Base-by-base conservation (phyloP, 2,888 invertebrate genomes). In the Melinopterus prodromus region DNA sequence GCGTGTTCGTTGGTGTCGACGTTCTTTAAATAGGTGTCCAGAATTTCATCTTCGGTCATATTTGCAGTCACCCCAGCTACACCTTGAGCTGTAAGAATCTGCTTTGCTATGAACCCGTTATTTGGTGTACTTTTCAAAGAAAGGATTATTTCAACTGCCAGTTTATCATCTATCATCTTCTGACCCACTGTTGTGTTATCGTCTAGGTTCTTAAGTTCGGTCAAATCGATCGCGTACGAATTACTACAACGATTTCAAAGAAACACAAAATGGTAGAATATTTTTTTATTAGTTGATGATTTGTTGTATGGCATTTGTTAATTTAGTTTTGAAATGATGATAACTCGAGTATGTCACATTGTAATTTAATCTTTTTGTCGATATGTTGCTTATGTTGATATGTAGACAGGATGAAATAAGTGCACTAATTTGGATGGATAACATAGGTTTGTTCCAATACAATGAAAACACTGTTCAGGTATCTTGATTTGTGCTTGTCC, bases 61-160 rank as follows among this genome's bases (percentile, higher is more conserved):
- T 16, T 16, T 2, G 77, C 36, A 7, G 70, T 70, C 26, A 80
- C 77, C 12, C 80, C 80, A 6, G 38, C 53, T 16, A 80, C 15
- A 79, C 81, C 81, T 76, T 81, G 81, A 0, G 81, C 79, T 1
- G 81, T 81, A 71, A 76, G 74, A 9, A 79, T 16, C 35, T 81
- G 81, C 5, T 71, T 74, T 16, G 71, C 16, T 9, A 79, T 26
- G 70, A 81, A 81, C 0, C 35, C 16, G 37, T 79, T 53, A 5
- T 16, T 74, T 36, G 78, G 38, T n/a, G 75, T 16, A 15, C 9
- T 7, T 14, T 14, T 36, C 12, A 71, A 53, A 12, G 71, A 72
- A 36, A 75, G 75, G 16, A 79, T 36, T 26, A 81, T 77, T 77
- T 81, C 81, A 7, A 81, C 79, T 0, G 79, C 79, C 26, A 77